Percentiles rank a stretch among this genome's conserved stretches.
phyloP scores from a whole-genome alignment of 2,888 invertebrate species.

The Catocala fraxini region DNA sequence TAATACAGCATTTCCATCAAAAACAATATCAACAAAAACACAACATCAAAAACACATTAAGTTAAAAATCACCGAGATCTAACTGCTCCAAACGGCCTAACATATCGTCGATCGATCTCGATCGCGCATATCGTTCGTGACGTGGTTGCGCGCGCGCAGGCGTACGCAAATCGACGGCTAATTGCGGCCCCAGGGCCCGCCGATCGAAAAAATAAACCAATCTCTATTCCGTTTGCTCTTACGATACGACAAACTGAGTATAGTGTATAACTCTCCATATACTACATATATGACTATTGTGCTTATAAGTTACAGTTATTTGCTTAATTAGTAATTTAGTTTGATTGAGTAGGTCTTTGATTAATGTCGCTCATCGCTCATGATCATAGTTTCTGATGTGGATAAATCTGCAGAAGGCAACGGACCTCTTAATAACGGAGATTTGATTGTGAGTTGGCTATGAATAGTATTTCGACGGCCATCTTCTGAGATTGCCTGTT shows the following conservation, averaged over 20 bases:
- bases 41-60: neutral
- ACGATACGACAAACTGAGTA: slow-evolving; percentile 42
- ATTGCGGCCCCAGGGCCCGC: slow-evolving; percentile 67
- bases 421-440: neutral
- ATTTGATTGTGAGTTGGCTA: too few relatives aligned
- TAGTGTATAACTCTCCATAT: neutral
- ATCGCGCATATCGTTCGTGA: slow-evolving; percentile 54
- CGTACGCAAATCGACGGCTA: slow-evolving; percentile 76
- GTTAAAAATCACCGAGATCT: slow-evolving; percentile 9
- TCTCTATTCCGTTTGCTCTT: slow-evolving; percentile 49
- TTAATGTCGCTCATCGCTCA: too few relatives aligned
- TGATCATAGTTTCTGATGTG: neutral
- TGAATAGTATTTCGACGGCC: too few relatives aligned
- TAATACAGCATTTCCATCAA: neutral
- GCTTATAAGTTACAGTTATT: neutral
- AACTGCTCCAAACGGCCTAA: slow-evolving; percentile 23
- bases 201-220: slow-evolving; percentile 52
- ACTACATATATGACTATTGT: neutral
- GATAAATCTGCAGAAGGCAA: too few relatives aligned
- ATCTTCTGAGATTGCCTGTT: too few relatives aligned
- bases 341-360: slow-evolving; percentile 2
- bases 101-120: slow-evolving; percentile 46
- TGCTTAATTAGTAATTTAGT: slow-evolving; percentile 7
- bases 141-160: slow-evolving; percentile 57
- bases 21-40: neutral